A percentile compares a stretch with the other conserved stretches of the same genome.
Evolutionary conservation across 2,797 vertebrate species (phyloP).

Genomic region (Hephaestus fuliginosus): DNA sequence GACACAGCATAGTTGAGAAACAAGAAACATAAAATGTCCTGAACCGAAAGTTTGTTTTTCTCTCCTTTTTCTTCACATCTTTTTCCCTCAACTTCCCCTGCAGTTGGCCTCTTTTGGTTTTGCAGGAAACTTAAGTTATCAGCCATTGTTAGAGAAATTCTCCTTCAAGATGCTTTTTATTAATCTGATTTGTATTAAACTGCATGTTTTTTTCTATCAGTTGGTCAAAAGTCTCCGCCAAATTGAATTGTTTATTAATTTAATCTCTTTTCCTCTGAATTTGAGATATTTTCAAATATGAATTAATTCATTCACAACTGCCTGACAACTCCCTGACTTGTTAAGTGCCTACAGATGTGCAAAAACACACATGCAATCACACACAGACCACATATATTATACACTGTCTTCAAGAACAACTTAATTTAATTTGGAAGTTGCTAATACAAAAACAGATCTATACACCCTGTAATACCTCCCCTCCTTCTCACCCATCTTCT

Average conservation of each 20-base stretch:
- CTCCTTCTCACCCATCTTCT: conserved; percentile 21
- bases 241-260: conserved; percentile 12
- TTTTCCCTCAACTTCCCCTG: not conserved
- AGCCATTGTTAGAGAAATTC: conserved; percentile 2
- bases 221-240: conserved; percentile 15
- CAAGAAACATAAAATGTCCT: too few species aligned
- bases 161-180: not conserved
- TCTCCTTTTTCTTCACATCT: not conserved
- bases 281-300: conserved; percentile 3
- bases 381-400: conserved; percentile 11
- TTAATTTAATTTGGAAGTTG: conserved; percentile 54
- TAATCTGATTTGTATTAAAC: not conserved
- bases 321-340: not conserved
- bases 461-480: conserved; percentile 23
- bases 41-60: not conserved
- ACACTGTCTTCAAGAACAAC: conserved; percentile 29
- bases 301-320: conserved; percentile 3
- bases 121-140: not conserved
- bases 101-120: not conserved
- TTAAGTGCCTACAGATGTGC: conserved; percentile 7
- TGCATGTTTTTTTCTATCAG: not conserved
- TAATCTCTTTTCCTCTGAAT: not conserved
- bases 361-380: not conserved
- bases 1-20: not conserved
- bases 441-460: conserved; percentile 48